These are phyloP conservation scores for Lanius ludovicianus DNA, from an alignment of 2,113 vertebrate genomes.

Conservation along the genomic window DNA sequence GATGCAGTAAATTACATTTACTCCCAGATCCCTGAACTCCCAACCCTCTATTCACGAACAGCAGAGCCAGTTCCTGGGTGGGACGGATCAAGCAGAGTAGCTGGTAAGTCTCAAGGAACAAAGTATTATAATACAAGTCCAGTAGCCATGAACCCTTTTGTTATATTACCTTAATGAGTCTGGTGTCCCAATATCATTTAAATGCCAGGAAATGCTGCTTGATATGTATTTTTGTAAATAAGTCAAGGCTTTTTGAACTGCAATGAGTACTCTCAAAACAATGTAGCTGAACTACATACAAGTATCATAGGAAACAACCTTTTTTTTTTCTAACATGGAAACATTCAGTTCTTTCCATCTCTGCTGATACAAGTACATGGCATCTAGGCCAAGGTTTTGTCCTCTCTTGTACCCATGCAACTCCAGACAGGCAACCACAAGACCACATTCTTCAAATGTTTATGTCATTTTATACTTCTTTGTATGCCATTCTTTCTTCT, in stretches of 20 bases:
- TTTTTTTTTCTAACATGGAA: neutral
- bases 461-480: neutral
- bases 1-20: conserved; percentile 84
- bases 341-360: neutral
- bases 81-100: conserved; percentile 74
- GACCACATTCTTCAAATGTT: neutral
- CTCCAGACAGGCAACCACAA: neutral
- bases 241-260: conserved; percentile 22
- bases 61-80: conserved; percentile 72
- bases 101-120: conserved; percentile 81
- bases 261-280: neutral
- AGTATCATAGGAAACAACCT: neutral
- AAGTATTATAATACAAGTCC: conserved; percentile 45
- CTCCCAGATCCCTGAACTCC: conserved; percentile 80
- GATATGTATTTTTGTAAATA: neutral
- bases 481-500: neutral
- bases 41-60: conserved; percentile 76
- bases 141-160: conserved; percentile 39
- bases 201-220: conserved; percentile 23
- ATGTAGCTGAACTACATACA: neutral
- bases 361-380: neutral
- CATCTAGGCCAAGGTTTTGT: neutral
- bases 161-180: conserved; percentile 15
- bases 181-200: neutral
- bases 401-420: neutral